A percentile compares a stretch with the other conserved stretches of the same genome.
Evolutionary conservation across 2,888 invertebrate species (phyloP).

Genomic region (Stenoptilia bipunctidactyla): DNA sequence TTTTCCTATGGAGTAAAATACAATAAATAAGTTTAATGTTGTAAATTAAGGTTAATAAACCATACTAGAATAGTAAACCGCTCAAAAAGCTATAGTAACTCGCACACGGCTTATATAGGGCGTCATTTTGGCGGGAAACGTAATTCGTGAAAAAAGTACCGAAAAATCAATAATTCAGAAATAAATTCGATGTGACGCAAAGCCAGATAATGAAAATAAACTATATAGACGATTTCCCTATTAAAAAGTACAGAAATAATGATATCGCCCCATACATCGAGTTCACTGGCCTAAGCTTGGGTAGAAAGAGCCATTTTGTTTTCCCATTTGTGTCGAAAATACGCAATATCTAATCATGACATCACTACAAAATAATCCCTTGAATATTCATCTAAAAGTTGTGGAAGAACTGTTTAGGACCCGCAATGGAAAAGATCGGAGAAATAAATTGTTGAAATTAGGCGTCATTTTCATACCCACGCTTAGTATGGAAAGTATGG

Average conservation of each 20-base stretch:
- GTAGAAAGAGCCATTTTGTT: slow-evolving; percentile 71
- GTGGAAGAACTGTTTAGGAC: slow-evolving; percentile 61
- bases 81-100: background rate
- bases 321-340: slow-evolving; percentile 66
- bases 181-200: slow-evolving; percentile 17
- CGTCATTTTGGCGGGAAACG: slow-evolving; percentile 70
- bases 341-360: slow-evolving; percentile 62
- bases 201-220: slow-evolving; percentile 2
- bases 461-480: slow-evolving; percentile 63
- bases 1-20: slow-evolving; percentile 43
- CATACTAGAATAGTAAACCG: slow-evolving; percentile 23
- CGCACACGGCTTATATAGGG: slow-evolving; percentile 21
- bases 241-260: slow-evolving; percentile 21
- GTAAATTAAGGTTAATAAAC: slow-evolving; percentile 38
- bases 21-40: slow-evolving; percentile 21
- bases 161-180: slow-evolving; percentile 14
- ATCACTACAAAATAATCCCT: slow-evolving; percentile 55
- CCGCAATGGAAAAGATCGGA: slow-evolving; percentile 59
- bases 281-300: slow-evolving; percentile 69
- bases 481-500: slow-evolving; percentile 63
- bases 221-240: slow-evolving; percentile 4
- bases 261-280: slow-evolving; percentile 61
- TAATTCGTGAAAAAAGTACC: slow-evolving; percentile 15
- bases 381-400: slow-evolving; percentile 50
- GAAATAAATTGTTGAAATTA: slow-evolving; percentile 68